These are phyloP conservation scores for Chaetodon trifasciatus DNA, from an alignment of 2,797 vertebrate genomes.

Conservation along the genomic window DNA sequence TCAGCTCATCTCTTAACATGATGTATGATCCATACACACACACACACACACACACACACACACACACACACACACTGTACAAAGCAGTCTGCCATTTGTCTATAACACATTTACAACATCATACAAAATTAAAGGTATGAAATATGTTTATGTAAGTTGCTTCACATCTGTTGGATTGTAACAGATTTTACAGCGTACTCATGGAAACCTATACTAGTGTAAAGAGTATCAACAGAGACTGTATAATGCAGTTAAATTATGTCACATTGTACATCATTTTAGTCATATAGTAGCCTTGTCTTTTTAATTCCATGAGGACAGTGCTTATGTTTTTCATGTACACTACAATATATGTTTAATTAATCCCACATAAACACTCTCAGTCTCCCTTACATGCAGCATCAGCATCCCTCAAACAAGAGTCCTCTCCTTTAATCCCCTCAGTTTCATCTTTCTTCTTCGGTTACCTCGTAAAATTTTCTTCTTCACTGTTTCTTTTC, in stretches of 20 bases:
- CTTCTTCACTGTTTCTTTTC: constrained; percentile 34
- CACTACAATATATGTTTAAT: background rate
- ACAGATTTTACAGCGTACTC: constrained; percentile 2
- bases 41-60: background rate
- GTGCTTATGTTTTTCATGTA: background rate
- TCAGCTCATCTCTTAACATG: constrained; percentile 25
- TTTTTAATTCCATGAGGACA: constrained; percentile 2
- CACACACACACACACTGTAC: constrained; percentile 2
- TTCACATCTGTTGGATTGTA: constrained; percentile 53
- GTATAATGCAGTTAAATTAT: constrained; percentile 14
- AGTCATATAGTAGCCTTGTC: background rate
- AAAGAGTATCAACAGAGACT: constrained; percentile 9
- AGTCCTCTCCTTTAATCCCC: background rate
- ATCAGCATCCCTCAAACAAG: background rate
- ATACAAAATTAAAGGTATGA: constrained; percentile 23
- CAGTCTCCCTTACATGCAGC: constrained; percentile 21
- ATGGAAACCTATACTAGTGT: constrained; percentile 17
- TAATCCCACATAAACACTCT: constrained; percentile 15
- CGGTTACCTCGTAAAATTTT: background rate
- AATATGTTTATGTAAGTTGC: constrained; percentile 4
- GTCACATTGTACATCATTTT: constrained; percentile 18
- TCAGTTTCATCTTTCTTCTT: constrained; percentile 2
- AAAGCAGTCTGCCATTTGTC: constrained; percentile 15
- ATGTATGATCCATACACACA: constrained; percentile 20
- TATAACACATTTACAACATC: constrained; percentile 30